Percentiles rank a stretch among this genome's conserved stretches.
Conservation (phyloP, 1,140 invertebrate species). For the Doryteuthis pealeii region DNA sequence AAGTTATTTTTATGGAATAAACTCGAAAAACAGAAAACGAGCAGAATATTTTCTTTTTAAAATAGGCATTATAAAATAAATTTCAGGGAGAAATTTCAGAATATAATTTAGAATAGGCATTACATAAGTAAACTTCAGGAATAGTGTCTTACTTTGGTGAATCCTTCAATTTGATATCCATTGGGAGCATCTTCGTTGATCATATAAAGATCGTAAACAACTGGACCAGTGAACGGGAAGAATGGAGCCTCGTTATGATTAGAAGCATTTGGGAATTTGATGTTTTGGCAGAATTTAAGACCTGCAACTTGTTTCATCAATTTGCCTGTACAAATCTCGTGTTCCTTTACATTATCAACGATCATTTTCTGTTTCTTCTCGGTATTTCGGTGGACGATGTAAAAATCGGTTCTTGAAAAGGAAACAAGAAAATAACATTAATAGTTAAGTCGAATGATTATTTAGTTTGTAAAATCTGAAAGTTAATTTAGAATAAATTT, state of each 20-base stretch:
- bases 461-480: neutral
- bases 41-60: no score
- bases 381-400: slow-evolving; percentile 34
- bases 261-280: slow-evolving; percentile 74
- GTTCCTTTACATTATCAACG: slow-evolving; percentile 64
- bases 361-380: slow-evolving; percentile 47
- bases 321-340: slow-evolving; percentile 56
- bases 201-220: slow-evolving; percentile 73
- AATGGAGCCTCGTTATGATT: slow-evolving; percentile 65
- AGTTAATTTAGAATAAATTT: neutral
- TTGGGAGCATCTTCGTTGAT: slow-evolving; percentile 75
- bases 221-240: slow-evolving; percentile 79
- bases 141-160: neutral
- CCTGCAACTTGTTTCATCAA: slow-evolving; percentile 67
- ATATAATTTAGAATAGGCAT: no score
- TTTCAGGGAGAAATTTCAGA: no score
- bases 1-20: no score
- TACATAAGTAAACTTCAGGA: neutral
- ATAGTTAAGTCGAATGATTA: neutral
- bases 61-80: no score
- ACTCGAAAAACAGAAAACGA: no score
- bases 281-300: slow-evolving; percentile 78
- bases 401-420: slow-evolving; percentile 44
- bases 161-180: slow-evolving; percentile 60
- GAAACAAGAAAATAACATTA: neutral